Evolutionary conservation across 2,888 invertebrate species (phyloP).

Genomic region (Eupithecia subumbrata): DNA sequence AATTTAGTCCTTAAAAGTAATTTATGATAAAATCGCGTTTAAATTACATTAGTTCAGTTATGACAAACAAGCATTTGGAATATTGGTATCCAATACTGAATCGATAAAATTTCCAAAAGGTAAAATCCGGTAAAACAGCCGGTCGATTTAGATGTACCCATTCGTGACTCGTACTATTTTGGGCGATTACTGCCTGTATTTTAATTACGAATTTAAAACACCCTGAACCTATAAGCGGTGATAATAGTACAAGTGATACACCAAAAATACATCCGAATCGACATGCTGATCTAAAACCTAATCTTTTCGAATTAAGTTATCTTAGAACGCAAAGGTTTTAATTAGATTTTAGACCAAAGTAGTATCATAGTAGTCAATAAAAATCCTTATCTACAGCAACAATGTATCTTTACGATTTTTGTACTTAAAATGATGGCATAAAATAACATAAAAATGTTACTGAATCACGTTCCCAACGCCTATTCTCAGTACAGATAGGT

Average conservation of each 20-base stretch:
- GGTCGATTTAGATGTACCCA: not conserved
- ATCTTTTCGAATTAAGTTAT: not conserved
- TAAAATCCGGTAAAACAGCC: not conserved
- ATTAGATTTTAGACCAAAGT: not conserved
- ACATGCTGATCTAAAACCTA: not conserved
- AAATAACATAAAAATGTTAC: constrained; percentile 12
- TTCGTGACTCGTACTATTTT: not conserved
- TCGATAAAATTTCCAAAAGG: not conserved
- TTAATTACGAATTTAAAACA: not conserved
- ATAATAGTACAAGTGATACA: not conserved
- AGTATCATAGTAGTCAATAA: not conserved
- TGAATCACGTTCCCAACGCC: constrained; percentile 32
- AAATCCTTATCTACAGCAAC: not conserved
- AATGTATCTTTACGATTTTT: not conserved
- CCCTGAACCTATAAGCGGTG: not conserved
- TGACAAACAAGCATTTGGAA: not conserved
- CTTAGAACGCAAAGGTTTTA: not conserved
- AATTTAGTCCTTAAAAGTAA: not conserved
- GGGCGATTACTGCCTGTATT: not conserved
- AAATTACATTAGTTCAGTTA: not conserved
- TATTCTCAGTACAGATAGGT: constrained; percentile 11
- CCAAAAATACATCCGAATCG: too few species aligned
- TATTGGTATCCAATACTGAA: not conserved
- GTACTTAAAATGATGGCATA: not conserved
- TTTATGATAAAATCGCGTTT: not conserved